Evolutionary conservation across 2,797 vertebrate genomes (phyloP).

Genomic region (Enteromius paludinosus): DNA sequence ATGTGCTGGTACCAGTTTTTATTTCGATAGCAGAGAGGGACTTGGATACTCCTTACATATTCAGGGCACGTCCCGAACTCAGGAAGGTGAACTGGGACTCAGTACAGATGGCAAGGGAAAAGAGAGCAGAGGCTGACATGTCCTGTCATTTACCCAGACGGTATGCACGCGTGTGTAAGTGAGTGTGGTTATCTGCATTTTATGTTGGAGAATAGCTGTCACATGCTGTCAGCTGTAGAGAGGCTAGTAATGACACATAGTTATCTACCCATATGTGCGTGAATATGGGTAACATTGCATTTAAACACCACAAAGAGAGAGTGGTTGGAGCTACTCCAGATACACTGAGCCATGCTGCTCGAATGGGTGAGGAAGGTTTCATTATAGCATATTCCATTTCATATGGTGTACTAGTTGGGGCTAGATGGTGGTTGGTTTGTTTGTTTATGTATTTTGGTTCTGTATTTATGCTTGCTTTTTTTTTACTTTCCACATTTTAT

Average conservation of each 20-base stretch:
- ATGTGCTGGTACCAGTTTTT: neutral
- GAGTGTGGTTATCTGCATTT: constrained; percentile 36
- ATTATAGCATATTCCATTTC: neutral
- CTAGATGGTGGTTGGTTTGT: neutral
- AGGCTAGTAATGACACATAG: constrained; percentile 32
- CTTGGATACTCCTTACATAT: constrained; percentile 26
- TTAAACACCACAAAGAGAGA: constrained; percentile 15
- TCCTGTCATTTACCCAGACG: constrained; percentile 52
- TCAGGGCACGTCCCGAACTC: constrained; percentile 16
- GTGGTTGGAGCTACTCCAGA: neutral
- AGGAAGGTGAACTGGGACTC: constrained; percentile 51
- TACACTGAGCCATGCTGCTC: neutral
- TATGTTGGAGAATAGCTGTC: constrained; percentile 30
- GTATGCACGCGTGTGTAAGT: constrained; percentile 27
- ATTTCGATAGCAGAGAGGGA: neutral
- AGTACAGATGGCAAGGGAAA: constrained; percentile 48
- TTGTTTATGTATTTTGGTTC: neutral
- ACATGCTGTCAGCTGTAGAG: constrained; percentile 30
- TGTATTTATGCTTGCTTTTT: neutral
- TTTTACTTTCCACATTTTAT: too few relatives aligned
- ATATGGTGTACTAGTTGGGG: neutral
- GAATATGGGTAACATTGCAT: constrained; percentile 20
- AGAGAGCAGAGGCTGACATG: constrained; percentile 52
- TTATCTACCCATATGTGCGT: constrained; percentile 30
- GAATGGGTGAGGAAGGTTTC: neutral